Conservation (phyloP, 2,797 vertebrate species). For the Clarias pachynema region DNA sequence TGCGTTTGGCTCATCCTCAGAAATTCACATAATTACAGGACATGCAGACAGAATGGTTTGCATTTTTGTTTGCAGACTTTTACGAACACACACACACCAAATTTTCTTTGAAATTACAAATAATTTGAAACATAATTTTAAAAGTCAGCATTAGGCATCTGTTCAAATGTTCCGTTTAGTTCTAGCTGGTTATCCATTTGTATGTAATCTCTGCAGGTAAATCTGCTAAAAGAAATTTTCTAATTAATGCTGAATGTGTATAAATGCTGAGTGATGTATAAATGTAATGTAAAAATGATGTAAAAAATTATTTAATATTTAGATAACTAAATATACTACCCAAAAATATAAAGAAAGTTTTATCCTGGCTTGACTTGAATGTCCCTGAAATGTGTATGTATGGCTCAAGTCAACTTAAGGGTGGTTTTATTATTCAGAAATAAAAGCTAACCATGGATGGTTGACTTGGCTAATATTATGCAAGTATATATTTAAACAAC, state of each 20-base stretch:
- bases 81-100: background rate
- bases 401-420: too few species aligned
- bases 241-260: too few species aligned
- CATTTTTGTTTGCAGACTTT: background rate
- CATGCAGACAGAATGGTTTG: background rate
- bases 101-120: background rate
- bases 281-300: too few species aligned
- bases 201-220: background rate
- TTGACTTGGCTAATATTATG: background rate
- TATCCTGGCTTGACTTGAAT: too few species aligned
- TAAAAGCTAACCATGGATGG: background rate
- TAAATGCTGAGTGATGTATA: too few species aligned
- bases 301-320: too few species aligned
- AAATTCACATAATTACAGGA: constrained; percentile 21
- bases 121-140: background rate
- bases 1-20: background rate
- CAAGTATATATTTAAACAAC: background rate
- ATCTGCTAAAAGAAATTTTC: background rate
- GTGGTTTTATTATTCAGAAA: background rate
- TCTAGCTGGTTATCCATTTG: background rate
- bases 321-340: too few species aligned
- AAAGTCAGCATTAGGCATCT: background rate
- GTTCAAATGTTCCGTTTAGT: background rate
- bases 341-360: too few species aligned
- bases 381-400: too few species aligned